A percentile compares a stretch with the other conserved stretches of the same genome.
Evolutionary conservation across 2,113 vertebrate genomes (phyloP).

Genomic region (Menidia beryllina): DNA sequence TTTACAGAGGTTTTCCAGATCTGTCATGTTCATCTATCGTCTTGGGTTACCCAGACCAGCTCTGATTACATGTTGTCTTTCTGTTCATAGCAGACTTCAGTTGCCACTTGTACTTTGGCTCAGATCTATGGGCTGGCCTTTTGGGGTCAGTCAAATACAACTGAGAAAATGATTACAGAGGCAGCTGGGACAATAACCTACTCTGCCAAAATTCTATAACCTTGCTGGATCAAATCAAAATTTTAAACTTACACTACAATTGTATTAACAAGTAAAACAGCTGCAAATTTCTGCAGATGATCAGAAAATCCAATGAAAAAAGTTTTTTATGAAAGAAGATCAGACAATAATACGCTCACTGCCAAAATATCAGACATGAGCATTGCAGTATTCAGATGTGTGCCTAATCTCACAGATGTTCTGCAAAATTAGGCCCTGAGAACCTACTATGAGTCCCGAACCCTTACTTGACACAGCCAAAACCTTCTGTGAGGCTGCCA

Average conservation of each 20-base stretch:
- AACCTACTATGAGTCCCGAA: constrained; percentile 5
- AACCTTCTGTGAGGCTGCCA: not conserved
- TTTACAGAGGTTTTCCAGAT: not conserved
- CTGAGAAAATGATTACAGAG: constrained; percentile 20
- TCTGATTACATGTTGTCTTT: constrained; percentile 1
- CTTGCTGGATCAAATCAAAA: too few relatives aligned
- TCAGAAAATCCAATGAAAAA: too few relatives aligned
- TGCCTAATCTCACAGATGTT: constrained; percentile 40
- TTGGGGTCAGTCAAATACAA: not conserved
- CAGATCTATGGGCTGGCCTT: not conserved
- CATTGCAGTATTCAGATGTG: constrained; percentile 11
- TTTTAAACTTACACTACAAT: too few relatives aligned
- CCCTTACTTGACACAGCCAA: constrained; percentile 8
- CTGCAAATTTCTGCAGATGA: too few relatives aligned
- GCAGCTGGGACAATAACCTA: constrained; percentile 45
- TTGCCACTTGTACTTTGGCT: not conserved
- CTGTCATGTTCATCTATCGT: not conserved
- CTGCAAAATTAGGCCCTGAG: constrained; percentile 31
- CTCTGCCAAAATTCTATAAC: too few relatives aligned
- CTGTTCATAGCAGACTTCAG: not conserved
- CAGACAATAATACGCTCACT: constrained; percentile 28
- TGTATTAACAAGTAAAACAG: too few relatives aligned
- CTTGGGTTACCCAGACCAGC: not conserved
- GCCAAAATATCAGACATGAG: constrained; percentile 35
- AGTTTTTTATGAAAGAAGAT: constrained; percentile 43